Evolutionary conservation across 2,888 invertebrate species (phyloP), one percentile per base, ranked within the genome.

Genomic region (Alsophila aescularia): DNA sequence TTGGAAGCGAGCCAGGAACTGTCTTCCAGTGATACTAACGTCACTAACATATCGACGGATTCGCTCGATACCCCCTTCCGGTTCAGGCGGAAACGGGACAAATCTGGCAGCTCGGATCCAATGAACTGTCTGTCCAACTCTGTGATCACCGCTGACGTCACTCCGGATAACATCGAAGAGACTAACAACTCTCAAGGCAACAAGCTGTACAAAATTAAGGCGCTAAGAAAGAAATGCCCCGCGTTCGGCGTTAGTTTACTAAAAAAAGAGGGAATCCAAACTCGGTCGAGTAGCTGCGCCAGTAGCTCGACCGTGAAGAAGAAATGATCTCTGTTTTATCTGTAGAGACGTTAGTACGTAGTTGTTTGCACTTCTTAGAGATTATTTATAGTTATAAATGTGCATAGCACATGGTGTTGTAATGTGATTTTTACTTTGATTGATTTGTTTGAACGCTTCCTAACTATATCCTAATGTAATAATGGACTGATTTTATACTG

Each of bases 1-100:
- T 69, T 89, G 7, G 89, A 88, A 54, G 73, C 83, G 1, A 79
- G 81, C 1, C 90, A 90, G 51, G 92, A 92, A 21, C 63, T 92
- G 56, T 92, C 92, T 36, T 92, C 92, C 27, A 91, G 91, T 56
- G 92, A 92, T 55, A 92, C 92, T 0, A 92, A 91, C 47, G 82
- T 90, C 4, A 92, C 92, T 0, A 91, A 91, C 65, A 86, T 92
- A 60, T 90, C 92, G 0, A 81, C 87, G 0, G 92, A 92, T 45
- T 90, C 92, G 0, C 70, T 92, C 0, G 92, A 92, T 35, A 76
- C 87, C 0, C 91, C 90, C 0, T 90, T 86, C 60, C 70, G 92
- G 24, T 92, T 92, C 54, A 66, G 91, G 10, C 81, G 91, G 62
- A 90, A 91, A 82, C 66, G 91, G 51, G 90, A 90, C 55, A 91